Evolutionary conservation across 2,888 invertebrate genomes (phyloP).

Genomic region (Entomobrya multifasciata): DNA sequence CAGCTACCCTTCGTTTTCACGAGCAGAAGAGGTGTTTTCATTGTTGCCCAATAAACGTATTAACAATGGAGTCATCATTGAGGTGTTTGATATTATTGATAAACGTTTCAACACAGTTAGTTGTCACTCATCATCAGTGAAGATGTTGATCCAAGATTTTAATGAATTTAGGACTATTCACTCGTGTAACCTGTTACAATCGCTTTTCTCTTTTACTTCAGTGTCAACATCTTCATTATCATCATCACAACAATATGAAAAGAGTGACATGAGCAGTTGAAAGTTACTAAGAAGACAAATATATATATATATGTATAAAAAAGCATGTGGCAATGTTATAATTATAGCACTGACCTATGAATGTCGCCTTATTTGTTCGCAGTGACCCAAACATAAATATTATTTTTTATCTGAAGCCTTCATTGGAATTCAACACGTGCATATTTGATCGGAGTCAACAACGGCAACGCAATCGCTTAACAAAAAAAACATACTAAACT

Average conservation of each 20-base stretch:
- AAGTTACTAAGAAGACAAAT: slow-evolving; percentile 51
- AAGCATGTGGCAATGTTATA: slow-evolving; percentile 20
- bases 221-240: not conserved
- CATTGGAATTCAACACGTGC: not conserved
- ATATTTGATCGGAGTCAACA: not conserved
- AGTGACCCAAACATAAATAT: not conserved
- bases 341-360: slow-evolving; percentile 30
- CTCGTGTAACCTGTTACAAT: not conserved
- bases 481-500: not conserved
- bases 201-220: not conserved
- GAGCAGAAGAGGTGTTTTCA: not conserved
- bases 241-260: not conserved
- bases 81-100: not conserved
- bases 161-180: slow-evolving; percentile 67
- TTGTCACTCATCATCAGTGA: slow-evolving; percentile 43
- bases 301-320: too few species aligned
- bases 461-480: not conserved
- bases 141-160: slow-evolving; percentile 47
- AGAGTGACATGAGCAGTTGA: slow-evolving; percentile 70
- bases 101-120: not conserved
- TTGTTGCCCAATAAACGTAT: slow-evolving; percentile 10
- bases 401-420: not conserved
- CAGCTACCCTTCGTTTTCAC: not conserved
- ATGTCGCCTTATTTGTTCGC: slow-evolving; percentile 13
- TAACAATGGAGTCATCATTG: not conserved